A percentile compares a stretch with the other conserved stretches of the same genome.
Evolutionary conservation across 2,888 invertebrate genomes (phyloP).

Genomic region (Celastrina argiolus): DNA sequence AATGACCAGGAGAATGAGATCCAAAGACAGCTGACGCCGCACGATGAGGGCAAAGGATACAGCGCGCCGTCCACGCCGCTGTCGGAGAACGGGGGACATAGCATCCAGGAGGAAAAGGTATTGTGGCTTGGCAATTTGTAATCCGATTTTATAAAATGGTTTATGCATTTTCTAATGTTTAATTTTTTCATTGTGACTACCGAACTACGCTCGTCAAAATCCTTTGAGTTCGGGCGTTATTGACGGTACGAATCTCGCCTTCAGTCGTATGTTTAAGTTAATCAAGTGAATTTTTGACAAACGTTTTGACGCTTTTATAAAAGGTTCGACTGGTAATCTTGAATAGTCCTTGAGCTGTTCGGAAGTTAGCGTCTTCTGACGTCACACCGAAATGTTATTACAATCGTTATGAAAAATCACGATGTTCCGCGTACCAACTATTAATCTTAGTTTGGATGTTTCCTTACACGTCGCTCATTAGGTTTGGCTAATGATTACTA

Average conservation of each 20-base stretch:
- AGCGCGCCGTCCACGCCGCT: conserved; percentile 74
- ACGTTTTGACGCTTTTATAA: not conserved
- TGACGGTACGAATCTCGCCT: not conserved
- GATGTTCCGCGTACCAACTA: conserved; percentile 65
- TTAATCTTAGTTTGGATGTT: conserved; percentile 51
- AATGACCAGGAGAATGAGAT: conserved; percentile 68
- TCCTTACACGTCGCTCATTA: conserved; percentile 30
- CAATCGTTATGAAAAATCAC: conserved; percentile 62
- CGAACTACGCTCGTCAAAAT: not conserved
- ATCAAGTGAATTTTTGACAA: not conserved
- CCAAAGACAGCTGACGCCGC: conserved; percentile 68
- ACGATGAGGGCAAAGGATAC: conserved; percentile 72
- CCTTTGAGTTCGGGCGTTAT: not conserved
- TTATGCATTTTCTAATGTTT: conserved; percentile 31
- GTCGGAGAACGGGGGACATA: conserved; percentile 71
- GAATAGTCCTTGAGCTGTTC: conserved; percentile 61
- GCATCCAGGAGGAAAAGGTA: conserved; percentile 73
- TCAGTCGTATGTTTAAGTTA: too few species aligned
- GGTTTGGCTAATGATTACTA: not conserved
- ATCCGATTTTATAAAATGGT: not conserved
- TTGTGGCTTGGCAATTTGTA: not conserved
- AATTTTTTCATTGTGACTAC: too few species aligned
- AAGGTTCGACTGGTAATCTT: conserved; percentile 15
- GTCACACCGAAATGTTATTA: conserved; percentile 56
- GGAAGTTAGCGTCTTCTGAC: conserved; percentile 63